Percentiles rank a stretch among this genome's conserved stretches.
These are phyloP conservation scores for Oryzias dopingdopingensis DNA, from an alignment of 2,797 vertebrate species.

Conservation along the genomic window DNA sequence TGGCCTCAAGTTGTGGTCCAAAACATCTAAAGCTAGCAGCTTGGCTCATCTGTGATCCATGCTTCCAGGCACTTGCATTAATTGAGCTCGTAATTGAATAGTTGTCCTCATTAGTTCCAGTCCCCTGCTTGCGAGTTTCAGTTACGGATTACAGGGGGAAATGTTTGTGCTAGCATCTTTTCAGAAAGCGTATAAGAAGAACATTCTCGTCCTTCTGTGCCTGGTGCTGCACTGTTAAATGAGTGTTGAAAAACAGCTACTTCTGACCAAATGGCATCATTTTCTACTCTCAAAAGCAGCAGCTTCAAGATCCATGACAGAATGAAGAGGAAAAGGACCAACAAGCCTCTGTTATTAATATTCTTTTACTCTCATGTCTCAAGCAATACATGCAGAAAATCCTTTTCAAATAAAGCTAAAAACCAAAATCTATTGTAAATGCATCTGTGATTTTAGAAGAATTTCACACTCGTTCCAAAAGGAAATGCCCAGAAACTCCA, in stretches of 20 bases:
- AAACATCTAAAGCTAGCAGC: slow-evolving; percentile 62
- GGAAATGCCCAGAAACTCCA: slow-evolving; percentile 14
- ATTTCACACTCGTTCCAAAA: slow-evolving; percentile 11
- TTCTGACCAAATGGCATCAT: slow-evolving; percentile 31
- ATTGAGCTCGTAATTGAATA: slow-evolving; percentile 84
- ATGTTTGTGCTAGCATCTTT: slow-evolving; percentile 61
- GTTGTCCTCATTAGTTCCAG: slow-evolving; percentile 86
- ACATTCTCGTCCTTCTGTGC: slow-evolving; percentile 13
- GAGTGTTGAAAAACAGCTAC: slow-evolving; percentile 35
- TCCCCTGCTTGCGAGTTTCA: slow-evolving; percentile 67
- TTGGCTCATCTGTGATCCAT: slow-evolving; percentile 69
- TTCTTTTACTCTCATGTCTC: slow-evolving; percentile 51
- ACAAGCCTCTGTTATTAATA: slow-evolving; percentile 55
- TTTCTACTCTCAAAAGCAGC: too few relatives aligned
- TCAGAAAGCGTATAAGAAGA: slow-evolving; percentile 31
- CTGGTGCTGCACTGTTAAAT: slow-evolving; percentile 22
- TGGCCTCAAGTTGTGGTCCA: slow-evolving; percentile 61
- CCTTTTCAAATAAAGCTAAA: slow-evolving; percentile 20
- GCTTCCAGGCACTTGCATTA: slow-evolving; percentile 79
- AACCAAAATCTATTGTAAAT: slow-evolving; percentile 23
- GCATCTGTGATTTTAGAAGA: slow-evolving; percentile 22
- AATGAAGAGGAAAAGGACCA: slow-evolving; percentile 48
- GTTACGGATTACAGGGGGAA: slow-evolving; percentile 70
- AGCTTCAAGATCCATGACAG: slow-evolving; percentile 40
- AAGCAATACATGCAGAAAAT: slow-evolving; percentile 54